phyloP scores from a whole-genome alignment of 1,140 invertebrate species.

The Yoshiicerus persimilis region DNA sequence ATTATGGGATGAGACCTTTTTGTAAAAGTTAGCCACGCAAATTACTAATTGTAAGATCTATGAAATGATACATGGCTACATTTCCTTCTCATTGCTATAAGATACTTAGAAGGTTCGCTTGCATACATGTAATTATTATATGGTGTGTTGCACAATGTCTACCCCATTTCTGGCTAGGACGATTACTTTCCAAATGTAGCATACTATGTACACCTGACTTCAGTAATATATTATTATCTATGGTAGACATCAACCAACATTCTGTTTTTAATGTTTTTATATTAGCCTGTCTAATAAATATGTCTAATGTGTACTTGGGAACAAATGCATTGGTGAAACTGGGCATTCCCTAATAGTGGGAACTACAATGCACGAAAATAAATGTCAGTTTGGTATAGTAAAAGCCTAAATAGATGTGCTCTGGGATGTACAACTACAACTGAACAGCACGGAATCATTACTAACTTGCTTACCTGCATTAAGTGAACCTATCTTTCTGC shows the following conservation, averaged over 20 bases:
- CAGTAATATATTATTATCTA: not conserved
- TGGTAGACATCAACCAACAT: not conserved
- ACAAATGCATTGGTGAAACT: not conserved
- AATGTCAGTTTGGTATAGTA: not conserved
- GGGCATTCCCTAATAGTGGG: not conserved
- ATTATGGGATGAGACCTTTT: no score
- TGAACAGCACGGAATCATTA: not conserved
- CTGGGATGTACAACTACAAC: not conserved
- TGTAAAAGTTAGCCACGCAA: not conserved
- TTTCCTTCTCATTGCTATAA: not conserved
- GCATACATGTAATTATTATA: not conserved
- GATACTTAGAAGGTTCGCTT: no score
- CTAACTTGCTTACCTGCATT: not conserved
- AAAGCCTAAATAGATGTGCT: not conserved
- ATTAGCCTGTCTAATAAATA: constrained; percentile 15
- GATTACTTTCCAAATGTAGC: not conserved
- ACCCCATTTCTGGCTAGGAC: not conserved
- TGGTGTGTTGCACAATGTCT: not conserved
- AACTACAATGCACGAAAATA: not conserved
- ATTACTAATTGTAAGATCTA: not conserved
- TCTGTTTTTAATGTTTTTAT: not conserved
- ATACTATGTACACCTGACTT: not conserved
- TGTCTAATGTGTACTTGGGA: not conserved
- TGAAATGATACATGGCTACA: not conserved
- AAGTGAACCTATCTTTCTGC: no score